These are phyloP conservation scores for Charaxes varanes DNA, from an alignment of 1,140 invertebrate genomes.

Conservation along the genomic window DNA sequence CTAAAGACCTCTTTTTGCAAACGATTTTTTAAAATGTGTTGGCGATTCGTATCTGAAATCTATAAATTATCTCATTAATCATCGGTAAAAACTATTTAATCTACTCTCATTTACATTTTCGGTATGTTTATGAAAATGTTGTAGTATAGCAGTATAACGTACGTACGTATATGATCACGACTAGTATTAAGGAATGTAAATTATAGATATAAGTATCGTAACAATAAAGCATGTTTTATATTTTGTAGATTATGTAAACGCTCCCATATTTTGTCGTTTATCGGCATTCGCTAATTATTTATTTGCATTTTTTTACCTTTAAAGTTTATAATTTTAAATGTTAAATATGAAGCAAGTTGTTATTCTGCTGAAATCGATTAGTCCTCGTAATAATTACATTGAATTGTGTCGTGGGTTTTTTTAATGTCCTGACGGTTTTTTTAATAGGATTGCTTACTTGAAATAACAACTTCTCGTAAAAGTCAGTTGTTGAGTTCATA, in stretches of 20 bases:
- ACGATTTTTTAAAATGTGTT: too few species aligned
- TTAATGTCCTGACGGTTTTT: slow-evolving; percentile 10
- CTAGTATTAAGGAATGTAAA: slow-evolving; percentile 62
- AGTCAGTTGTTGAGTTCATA: slow-evolving; percentile 9
- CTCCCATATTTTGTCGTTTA: slow-evolving; percentile 51
- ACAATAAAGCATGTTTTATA: slow-evolving; percentile 70
- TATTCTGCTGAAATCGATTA: slow-evolving; percentile 46
- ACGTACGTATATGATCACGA: slow-evolving; percentile 54
- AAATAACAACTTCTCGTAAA: background rate
- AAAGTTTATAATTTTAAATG: slow-evolving; percentile 69
- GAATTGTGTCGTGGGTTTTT: slow-evolving; percentile 24
- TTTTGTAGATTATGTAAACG: slow-evolving; percentile 67
- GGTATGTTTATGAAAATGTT: slow-evolving; percentile 24
- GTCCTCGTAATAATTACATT: slow-evolving; percentile 18
- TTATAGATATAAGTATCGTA: slow-evolving; percentile 61
- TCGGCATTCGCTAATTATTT: slow-evolving; percentile 66
- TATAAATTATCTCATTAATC: background rate
- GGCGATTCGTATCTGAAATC: background rate
- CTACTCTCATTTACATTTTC: background rate
- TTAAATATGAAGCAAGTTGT: slow-evolving; percentile 54
- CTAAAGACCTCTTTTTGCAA: too few species aligned
- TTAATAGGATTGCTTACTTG: too few species aligned
- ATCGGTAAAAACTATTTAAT: background rate
- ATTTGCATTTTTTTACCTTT: slow-evolving; percentile 67
- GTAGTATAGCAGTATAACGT: slow-evolving; percentile 55